Conservation (phyloP, 2,888 invertebrate genomes). For the Andrena flavipes region DNA sequence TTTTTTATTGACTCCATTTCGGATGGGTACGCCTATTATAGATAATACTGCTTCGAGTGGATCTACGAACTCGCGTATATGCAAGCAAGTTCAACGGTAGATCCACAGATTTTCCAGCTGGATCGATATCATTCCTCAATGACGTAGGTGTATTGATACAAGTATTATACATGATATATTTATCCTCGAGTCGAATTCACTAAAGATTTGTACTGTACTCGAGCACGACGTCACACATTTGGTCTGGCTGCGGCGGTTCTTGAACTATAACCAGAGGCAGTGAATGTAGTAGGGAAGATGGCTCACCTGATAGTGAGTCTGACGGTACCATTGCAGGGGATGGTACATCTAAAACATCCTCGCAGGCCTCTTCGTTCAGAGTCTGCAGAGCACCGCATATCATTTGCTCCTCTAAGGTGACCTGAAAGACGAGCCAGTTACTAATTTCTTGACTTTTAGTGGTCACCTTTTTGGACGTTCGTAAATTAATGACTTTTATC, state of each 20-base stretch:
- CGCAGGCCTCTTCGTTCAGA: constrained; percentile 96
- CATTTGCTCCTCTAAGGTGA: constrained; percentile 97
- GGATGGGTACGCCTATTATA: constrained; percentile 45
- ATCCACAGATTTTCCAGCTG: constrained; percentile 16
- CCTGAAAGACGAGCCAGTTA: constrained; percentile 86
- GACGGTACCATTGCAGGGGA: constrained; percentile 74
- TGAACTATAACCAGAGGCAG: constrained; percentile 84
- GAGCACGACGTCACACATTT: constrained; percentile 82
- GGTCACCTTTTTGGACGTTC: background rate
- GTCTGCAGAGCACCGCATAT: constrained; percentile 97
- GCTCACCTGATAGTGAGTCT: constrained; percentile 83
- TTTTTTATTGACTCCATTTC: constrained; percentile 51
- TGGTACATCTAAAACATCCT: constrained; percentile 92
- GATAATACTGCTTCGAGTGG: constrained; percentile 46
- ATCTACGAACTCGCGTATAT: constrained; percentile 26
- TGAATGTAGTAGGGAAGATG: constrained; percentile 81
- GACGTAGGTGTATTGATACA: constrained; percentile 22
- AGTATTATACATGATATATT: constrained; percentile 22
- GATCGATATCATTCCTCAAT: constrained; percentile 31
- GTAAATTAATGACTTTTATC: background rate
- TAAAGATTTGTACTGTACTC: constrained; percentile 78
- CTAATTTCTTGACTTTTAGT: background rate
- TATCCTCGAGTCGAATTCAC: constrained; percentile 54
- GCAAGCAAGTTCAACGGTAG: constrained; percentile 29
- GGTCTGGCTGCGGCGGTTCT: constrained; percentile 82